Percentiles rank a stretch among this genome's conserved stretches.
These are phyloP conservation scores for Drosophila sproati DNA, from an alignment of 1,140 invertebrate genomes.

Conservation along the genomic window DNA sequence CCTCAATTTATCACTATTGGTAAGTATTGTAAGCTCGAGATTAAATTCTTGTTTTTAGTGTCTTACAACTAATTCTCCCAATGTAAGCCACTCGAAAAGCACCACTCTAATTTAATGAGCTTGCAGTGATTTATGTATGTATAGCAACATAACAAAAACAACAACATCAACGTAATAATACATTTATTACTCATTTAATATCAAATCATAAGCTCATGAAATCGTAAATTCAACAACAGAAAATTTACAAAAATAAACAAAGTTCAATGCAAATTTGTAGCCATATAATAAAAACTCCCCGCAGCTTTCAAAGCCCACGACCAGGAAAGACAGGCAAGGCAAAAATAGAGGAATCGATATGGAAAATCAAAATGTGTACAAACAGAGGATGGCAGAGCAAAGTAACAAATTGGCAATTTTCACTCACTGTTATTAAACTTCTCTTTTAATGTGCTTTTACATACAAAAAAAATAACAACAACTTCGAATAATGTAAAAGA, in stretches of 20 bases:
- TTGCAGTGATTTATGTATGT: slow-evolving; percentile 76
- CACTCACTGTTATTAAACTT: slow-evolving; percentile 28
- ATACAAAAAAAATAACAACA: background rate
- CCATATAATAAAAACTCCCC: slow-evolving; percentile 39
- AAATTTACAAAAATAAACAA: slow-evolving; percentile 28
- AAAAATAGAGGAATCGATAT: slow-evolving; percentile 14
- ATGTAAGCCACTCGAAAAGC: slow-evolving; percentile 13
- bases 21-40: no score
- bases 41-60: background rate
- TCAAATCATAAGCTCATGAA: slow-evolving; percentile 78
- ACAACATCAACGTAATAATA: slow-evolving; percentile 16
- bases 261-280: slow-evolving; percentile 56
- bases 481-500: no score
- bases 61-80: background rate
- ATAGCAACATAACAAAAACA: background rate
- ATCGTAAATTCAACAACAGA: slow-evolving; percentile 58
- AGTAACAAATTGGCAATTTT: slow-evolving; percentile 3
- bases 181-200: slow-evolving; percentile 65
- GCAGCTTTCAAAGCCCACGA: slow-evolving; percentile 45
- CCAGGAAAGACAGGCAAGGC: slow-evolving; percentile 2
- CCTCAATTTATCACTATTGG: no score
- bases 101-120: slow-evolving; percentile 64
- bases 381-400: slow-evolving; percentile 11
- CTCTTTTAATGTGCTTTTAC: slow-evolving; percentile 22
- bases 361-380: slow-evolving; percentile 45